Percentiles rank a stretch among this genome's conserved stretches.
phyloP scores from a whole-genome alignment of 64 coral and sea anemone species.

The Hydrozoanthus tunicans region DNA sequence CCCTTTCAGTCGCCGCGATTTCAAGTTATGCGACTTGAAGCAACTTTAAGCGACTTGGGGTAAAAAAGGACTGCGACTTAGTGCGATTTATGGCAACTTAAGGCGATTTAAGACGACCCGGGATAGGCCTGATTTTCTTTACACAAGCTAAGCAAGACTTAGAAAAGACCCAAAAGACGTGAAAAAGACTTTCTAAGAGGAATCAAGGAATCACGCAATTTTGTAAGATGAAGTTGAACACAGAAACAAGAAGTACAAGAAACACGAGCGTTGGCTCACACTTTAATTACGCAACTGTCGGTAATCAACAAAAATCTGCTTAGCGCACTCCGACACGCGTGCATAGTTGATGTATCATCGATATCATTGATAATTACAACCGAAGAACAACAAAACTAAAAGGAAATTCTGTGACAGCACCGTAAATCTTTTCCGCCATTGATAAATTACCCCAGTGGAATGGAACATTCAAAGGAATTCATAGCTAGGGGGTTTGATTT shows the following conservation, averaged over 20 bases:
- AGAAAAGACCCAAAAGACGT: too few relatives aligned
- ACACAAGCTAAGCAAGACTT: too few relatives aligned
- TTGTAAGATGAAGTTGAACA: too few relatives aligned
- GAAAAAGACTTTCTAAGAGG: too few relatives aligned
- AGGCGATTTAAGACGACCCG: too few relatives aligned
- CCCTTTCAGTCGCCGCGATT: too few relatives aligned
- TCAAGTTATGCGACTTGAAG: too few relatives aligned
- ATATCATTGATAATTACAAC: not conserved
- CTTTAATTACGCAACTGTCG: not conserved
- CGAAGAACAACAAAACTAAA: not conserved
- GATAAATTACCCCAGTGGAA: not conserved
- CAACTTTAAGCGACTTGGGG: too few relatives aligned
- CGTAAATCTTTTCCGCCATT: not conserved
- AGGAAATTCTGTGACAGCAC: not conserved
- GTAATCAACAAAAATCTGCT: not conserved
- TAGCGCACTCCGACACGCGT: not conserved
- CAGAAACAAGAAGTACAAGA: not conserved
- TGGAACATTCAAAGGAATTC: not conserved
- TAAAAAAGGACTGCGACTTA: too few relatives aligned
- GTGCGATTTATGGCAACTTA: too few relatives aligned
- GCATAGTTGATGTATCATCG: not conserved
- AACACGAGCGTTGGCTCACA: not conserved
- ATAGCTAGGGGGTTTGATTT: not conserved
- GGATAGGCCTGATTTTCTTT: too few relatives aligned
- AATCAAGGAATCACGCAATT: too few relatives aligned